These are phyloP conservation scores for Petromus typicus DNA, from an alignment of 2,113 vertebrate species.

Conservation along the genomic window DNA sequence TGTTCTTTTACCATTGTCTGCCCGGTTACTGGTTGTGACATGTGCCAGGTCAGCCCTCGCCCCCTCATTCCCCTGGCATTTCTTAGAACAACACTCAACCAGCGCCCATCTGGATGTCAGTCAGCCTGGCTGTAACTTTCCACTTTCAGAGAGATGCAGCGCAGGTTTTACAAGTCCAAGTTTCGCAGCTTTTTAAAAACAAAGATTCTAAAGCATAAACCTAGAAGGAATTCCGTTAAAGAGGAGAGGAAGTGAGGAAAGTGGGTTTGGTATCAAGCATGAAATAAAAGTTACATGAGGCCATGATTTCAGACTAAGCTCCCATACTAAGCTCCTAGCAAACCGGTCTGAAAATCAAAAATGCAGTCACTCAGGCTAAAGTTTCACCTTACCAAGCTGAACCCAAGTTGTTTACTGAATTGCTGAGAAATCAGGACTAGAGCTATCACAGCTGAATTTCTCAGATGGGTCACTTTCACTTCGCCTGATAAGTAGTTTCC, in stretches of 20 bases:
- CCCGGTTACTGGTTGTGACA: constrained; percentile 68
- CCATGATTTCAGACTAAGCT: neutral
- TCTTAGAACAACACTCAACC: constrained; percentile 53
- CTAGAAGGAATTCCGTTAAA: constrained; percentile 20
- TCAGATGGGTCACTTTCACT: neutral
- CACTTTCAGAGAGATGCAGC: neutral
- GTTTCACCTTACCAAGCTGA: neutral
- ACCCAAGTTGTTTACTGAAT: neutral
- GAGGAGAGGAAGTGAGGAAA: neutral
- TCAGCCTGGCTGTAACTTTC: constrained; percentile 72
- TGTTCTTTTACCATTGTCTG: constrained; percentile 71
- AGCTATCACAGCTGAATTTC: neutral
- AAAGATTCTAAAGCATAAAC: neutral
- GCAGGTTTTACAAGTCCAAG: neutral
- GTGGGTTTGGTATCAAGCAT: neutral
- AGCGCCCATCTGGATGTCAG: neutral
- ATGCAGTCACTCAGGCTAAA: neutral
- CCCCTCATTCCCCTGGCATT: constrained; percentile 58
- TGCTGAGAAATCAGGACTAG: neutral
- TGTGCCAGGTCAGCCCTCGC: neutral
- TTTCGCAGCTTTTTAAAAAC: neutral
- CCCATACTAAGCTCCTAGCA: neutral
- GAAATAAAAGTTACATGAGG: neutral
- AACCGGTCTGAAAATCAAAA: neutral
- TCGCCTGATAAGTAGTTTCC: neutral